Conservation (phyloP, 2,797 vertebrate species). For the Ceryle rudis region DNA sequence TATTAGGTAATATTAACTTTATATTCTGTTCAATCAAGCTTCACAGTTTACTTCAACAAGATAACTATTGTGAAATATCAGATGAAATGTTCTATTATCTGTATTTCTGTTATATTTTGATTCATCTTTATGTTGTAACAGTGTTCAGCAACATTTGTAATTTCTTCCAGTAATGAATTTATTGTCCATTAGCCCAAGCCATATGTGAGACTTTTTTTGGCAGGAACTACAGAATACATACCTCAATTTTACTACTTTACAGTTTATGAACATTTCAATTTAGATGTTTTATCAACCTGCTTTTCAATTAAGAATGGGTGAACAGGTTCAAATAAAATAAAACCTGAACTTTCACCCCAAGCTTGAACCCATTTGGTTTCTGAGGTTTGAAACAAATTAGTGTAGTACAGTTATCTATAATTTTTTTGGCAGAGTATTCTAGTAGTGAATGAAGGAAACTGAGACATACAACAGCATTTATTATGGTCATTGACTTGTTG, state of each 20-base stretch:
- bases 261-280: constrained; percentile 61
- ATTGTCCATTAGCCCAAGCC: constrained; percentile 53
- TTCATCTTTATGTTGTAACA: constrained; percentile 51
- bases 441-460: not conserved
- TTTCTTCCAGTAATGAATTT: constrained; percentile 40
- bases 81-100: constrained; percentile 74
- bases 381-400: constrained; percentile 38
- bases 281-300: constrained; percentile 29
- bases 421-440: not conserved
- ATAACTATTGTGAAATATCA: constrained; percentile 74
- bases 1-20: constrained; percentile 97
- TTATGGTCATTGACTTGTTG: not conserved
- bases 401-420: not conserved
- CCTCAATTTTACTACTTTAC: constrained; percentile 9
- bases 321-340: constrained; percentile 56
- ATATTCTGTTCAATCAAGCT: constrained; percentile 93
- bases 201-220: not conserved
- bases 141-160: constrained; percentile 58
- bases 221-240: not conserved
- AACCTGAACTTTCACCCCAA: constrained; percentile 30
- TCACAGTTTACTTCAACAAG: constrained; percentile 81
- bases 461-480: not conserved
- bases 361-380: not conserved
- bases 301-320: constrained; percentile 48
- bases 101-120: constrained; percentile 66